Evolutionary conservation across 2,113 vertebrate genomes (phyloP), one percentile per base, ranked within the genome.

Genomic region (Thomomys bottae): DNA sequence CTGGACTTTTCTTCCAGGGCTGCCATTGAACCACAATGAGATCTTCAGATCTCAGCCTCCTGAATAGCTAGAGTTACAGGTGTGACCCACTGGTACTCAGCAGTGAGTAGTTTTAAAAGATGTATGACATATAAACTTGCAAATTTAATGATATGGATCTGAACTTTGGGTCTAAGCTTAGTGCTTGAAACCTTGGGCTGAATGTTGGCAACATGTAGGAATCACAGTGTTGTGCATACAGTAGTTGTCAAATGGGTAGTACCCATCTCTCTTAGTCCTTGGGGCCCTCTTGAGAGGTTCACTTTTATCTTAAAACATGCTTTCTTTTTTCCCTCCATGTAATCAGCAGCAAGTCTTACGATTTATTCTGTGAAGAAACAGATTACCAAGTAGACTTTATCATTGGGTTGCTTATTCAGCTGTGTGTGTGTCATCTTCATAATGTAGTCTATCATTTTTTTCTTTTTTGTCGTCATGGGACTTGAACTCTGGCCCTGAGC

Each of bases 301-400:
- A 15, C 73, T 73, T 67, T 88, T 40, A 23, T 86, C 61, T n/a
- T 30, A 15, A 5, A 70, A 32, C 71, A 21, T 38, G 6, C 6
- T 34, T 87, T 83, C 17, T 68, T 63, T 8, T 26, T 36, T 23
- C 14, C 17, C 49, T 17, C 49, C 40, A 64, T 40, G 18, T 79
- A 54, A 78, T 54, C 45, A 73, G 20, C 18, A 54, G 61, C 49
- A 91, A 42, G 57, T 42, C 28, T 81, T 87, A 1, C 23, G 82
- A 54, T 34, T 42, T 79, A 17, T 38, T 73, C 61, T 68, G 26
- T 87, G 40, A 49, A 89, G 54, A 57, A 32, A 64, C 23, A 63
- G 63, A n/a, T 63, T 80, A 20, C 64, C 7, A 0, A 9, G 3
- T 18, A 45, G 45, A 40, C 38, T 18, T 6, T 49, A 0, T 30